phyloP scores from a whole-genome alignment of 2,888 invertebrate species.

The Crocallis elinguaria region DNA sequence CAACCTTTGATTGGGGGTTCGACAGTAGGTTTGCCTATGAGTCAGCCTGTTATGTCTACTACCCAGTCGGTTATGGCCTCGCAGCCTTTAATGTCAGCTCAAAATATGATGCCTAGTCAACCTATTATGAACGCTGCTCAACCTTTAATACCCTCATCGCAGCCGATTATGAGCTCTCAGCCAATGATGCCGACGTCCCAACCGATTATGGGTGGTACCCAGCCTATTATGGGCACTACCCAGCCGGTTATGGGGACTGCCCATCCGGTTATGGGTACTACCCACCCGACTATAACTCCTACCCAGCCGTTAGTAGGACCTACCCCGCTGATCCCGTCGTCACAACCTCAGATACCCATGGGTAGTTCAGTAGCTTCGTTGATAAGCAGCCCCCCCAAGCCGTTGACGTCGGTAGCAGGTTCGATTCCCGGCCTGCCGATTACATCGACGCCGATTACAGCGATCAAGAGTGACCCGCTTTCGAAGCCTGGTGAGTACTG shows the following conservation, averaged over 20 bases:
- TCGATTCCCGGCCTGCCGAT: slow-evolving; percentile 61
- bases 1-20: slow-evolving; percentile 51
- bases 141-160: slow-evolving; percentile 23
- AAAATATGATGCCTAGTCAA: slow-evolving; percentile 29
- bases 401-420: slow-evolving; percentile 46
- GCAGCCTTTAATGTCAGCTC: slow-evolving; percentile 16
- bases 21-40: slow-evolving; percentile 27
- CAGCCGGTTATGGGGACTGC: slow-evolving; percentile 60
- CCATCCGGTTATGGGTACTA: slow-evolving; percentile 45
- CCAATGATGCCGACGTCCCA: slow-evolving; percentile 27
- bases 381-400: slow-evolving; percentile 64
- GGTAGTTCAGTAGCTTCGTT: slow-evolving; percentile 58
- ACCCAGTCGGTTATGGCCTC: slow-evolving; percentile 14
- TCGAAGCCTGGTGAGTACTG: slow-evolving; percentile 71
- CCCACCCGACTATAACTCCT: slow-evolving; percentile 37
- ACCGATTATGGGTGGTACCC: slow-evolving; percentile 44
- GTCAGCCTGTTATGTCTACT: slow-evolving; percentile 23
- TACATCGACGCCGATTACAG: slow-evolving; percentile 73
- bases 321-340: slow-evolving; percentile 41
- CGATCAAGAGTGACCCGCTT: slow-evolving; percentile 63
- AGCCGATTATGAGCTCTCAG: slow-evolving; percentile 26
- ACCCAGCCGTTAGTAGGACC: slow-evolving; percentile 40
- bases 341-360: slow-evolving; percentile 51
- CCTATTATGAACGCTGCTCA: slow-evolving; percentile 32
- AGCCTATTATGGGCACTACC: slow-evolving; percentile 45